Evolutionary conservation across 2,888 invertebrate species (phyloP).

Genomic region (Temnothorax unifasciatus): DNA sequence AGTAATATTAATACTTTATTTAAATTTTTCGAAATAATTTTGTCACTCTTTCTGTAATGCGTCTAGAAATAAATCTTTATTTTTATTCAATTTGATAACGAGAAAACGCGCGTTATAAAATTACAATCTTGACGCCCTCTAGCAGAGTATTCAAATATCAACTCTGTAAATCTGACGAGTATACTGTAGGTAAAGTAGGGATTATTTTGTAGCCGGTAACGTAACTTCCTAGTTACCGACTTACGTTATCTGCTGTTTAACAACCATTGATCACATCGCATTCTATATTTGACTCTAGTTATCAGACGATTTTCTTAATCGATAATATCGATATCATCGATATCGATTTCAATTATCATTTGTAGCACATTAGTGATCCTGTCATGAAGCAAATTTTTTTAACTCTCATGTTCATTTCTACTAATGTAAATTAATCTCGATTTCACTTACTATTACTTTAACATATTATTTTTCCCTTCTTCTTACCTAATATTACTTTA

Average conservation of each 20-base stretch:
- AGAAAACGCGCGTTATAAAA: not conserved
- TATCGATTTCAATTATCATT: not conserved
- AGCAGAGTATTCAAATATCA: not conserved
- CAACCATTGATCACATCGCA: not conserved
- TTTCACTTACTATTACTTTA: no score
- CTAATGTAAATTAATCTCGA: no score
- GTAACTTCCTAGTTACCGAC: constrained; percentile 2
- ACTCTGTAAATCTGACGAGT: not conserved
- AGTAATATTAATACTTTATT: not conserved
- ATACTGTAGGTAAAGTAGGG: not conserved
- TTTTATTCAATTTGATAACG: not conserved
- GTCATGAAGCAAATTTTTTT: not conserved
- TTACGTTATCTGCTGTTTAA: not conserved
- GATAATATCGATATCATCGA: not conserved
- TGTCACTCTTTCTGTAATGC: not conserved
- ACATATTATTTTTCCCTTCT: no score
- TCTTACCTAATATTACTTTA: not conserved
- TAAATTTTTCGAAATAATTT: not conserved
- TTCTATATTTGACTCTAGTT: not conserved
- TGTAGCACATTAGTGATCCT: not conserved
- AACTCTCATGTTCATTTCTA: no score
- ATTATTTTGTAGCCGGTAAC: not conserved
- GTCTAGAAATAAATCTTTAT: not conserved
- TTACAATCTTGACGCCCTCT: not conserved
- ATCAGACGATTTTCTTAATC: not conserved